Evolutionary conservation across 2,113 vertebrate genomes (phyloP).

Genomic region (Hiodon tergisus): DNA sequence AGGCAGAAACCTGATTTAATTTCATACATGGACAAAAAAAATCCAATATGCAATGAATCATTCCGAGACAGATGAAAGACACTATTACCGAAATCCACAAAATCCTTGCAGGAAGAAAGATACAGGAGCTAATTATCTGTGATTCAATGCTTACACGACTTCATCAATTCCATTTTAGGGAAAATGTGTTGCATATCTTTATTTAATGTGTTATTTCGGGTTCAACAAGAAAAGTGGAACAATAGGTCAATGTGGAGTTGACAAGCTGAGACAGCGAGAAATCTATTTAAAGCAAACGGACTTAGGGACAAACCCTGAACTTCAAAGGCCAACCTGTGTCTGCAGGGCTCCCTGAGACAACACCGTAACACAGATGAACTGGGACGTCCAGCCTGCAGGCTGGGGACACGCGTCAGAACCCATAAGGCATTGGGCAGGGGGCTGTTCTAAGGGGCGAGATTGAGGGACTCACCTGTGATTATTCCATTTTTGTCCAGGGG

Average conservation of each 20-base stretch:
- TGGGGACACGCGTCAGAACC: background rate
- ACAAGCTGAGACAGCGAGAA: background rate
- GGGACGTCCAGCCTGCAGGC: background rate
- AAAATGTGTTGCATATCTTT: background rate
- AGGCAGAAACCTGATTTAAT: slow-evolving; percentile 15
- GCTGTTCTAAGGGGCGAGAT: background rate
- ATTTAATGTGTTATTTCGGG: background rate
- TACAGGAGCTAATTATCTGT: too few relatives aligned
- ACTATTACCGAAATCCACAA: slow-evolving; percentile 12
- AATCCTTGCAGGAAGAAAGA: too few relatives aligned
- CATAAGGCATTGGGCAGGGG: background rate
- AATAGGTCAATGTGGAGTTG: too few relatives aligned
- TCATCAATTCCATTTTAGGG: background rate
- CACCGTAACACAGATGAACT: background rate
- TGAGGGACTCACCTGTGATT: slow-evolving; percentile 68
- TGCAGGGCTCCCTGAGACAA: background rate
- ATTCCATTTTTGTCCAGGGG: slow-evolving; percentile 88
- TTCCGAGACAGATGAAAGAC: slow-evolving; percentile 11
- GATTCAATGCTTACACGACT: background rate
- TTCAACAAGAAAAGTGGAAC: too few relatives aligned
- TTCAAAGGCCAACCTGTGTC: background rate
- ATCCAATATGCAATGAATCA: slow-evolving; percentile 26
- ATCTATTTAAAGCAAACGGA: background rate
- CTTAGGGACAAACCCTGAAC: background rate
- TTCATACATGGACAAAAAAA: slow-evolving; percentile 25